Evolutionary conservation across 2,888 invertebrate species (phyloP).

Genomic region (Cerastoderma edule): DNA sequence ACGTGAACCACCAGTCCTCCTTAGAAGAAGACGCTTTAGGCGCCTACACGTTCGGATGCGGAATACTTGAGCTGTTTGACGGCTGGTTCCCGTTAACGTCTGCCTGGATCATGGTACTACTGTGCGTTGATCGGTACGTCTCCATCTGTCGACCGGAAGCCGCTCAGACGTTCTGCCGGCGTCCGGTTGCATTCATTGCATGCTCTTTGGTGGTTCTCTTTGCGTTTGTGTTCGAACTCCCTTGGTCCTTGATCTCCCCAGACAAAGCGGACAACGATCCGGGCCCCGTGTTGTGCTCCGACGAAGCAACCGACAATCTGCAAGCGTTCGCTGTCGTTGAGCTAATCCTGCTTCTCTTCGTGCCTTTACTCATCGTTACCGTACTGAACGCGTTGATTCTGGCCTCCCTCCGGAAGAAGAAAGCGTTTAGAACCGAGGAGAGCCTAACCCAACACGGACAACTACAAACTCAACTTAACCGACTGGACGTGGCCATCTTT

Average conservation of each 20-base stretch:
- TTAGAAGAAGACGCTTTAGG: not conserved
- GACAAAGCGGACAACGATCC: slow-evolving; percentile 15
- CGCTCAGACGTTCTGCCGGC: slow-evolving; percentile 14
- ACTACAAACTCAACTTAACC: slow-evolving; percentile 9
- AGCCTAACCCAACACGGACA: slow-evolving; percentile 23
- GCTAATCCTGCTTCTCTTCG: not conserved
- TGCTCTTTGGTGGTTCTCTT: not conserved
- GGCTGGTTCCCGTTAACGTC: slow-evolving; percentile 18
- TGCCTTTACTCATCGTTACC: slow-evolving; percentile 10
- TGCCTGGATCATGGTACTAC: slow-evolving; percentile 24
- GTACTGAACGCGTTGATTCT: slow-evolving; percentile 7
- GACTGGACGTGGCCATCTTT: slow-evolving; percentile 26
- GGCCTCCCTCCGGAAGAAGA: slow-evolving; percentile 9
- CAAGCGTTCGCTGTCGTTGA: slow-evolving; percentile 3
- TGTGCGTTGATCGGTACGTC: slow-evolving; percentile 14
- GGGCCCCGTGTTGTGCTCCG: slow-evolving; percentile 12
- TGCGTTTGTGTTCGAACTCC: slow-evolving; percentile 7
- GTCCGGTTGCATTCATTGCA: slow-evolving; percentile 11
- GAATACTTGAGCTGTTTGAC: slow-evolving; percentile 25
- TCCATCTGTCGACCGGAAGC: slow-evolving; percentile 3
- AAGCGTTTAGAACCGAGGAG: slow-evolving; percentile 14
- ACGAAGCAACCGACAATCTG: slow-evolving; percentile 8
- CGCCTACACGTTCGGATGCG: slow-evolving; percentile 26
- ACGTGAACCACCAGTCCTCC: not conserved
- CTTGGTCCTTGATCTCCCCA: slow-evolving; percentile 17